phyloP scores from a whole-genome alignment of 2,113 vertebrate species.

The Heterotis niloticus region DNA sequence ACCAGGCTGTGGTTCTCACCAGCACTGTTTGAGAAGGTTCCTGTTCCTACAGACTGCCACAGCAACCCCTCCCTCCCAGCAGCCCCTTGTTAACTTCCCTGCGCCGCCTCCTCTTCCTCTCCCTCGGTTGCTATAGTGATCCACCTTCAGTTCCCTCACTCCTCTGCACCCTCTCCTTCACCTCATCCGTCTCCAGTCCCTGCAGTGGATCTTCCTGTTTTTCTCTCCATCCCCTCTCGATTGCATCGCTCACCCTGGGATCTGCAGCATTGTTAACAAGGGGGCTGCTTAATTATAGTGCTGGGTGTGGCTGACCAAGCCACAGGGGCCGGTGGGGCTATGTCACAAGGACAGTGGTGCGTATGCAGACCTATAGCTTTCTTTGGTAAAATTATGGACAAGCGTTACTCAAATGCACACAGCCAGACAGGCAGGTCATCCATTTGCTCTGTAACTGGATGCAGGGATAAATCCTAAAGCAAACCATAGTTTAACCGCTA shows the following conservation, averaged over 20 bases:
- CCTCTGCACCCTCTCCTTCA: conserved; percentile 27
- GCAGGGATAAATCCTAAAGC: no score
- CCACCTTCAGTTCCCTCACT: conserved; percentile 20
- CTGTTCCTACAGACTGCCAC: conserved; percentile 62
- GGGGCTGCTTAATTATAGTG: conserved; percentile 32
- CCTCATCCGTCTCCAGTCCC: conserved; percentile 20
- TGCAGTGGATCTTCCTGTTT: conserved; percentile 14
- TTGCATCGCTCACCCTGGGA: conserved; percentile 9
- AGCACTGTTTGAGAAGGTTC: neutral
- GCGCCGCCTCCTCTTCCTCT: conserved; percentile 23
- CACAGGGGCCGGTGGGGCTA: neutral
- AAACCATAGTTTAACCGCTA: no score
- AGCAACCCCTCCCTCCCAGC: conserved; percentile 70
- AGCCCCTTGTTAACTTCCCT: conserved; percentile 44
- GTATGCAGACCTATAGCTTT: no score
- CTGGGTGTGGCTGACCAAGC: conserved; percentile 4
- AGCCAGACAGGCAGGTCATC: no score
- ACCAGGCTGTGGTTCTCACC: neutral
- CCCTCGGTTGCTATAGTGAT: conserved; percentile 26
- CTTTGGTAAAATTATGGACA: neutral
- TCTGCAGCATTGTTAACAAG: conserved; percentile 16
- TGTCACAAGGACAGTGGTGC: neutral
- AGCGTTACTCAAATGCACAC: neutral
- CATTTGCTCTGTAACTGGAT: no score
- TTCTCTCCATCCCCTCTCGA: conserved; percentile 1